Evolutionary conservation across 2,113 vertebrate genomes (phyloP).

Genomic region (Corythaixoides concolor): DNA sequence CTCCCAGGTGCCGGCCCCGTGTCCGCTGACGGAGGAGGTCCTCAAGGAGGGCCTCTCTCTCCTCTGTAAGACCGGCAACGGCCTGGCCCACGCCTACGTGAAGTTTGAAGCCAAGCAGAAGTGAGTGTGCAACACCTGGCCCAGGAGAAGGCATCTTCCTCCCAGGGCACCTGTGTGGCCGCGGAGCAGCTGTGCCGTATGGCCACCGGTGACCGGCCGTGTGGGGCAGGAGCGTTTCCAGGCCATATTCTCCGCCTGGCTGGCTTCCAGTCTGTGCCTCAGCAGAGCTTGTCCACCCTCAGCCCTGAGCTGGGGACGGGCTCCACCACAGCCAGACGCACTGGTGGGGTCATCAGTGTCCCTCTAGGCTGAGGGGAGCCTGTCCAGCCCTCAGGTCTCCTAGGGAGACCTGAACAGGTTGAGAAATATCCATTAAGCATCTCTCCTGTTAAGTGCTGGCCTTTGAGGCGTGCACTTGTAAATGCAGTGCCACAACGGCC

Average conservation of each 20-base stretch:
- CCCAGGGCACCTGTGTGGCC: accelerated
- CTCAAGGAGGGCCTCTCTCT: conserved; percentile 83
- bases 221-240: accelerated
- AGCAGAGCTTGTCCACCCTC: not conserved
- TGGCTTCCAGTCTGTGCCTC: not conserved
- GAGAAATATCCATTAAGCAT: not conserved
- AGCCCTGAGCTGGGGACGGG: not conserved
- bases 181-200: accelerated
- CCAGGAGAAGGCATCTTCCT: not conserved
- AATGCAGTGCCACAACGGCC: not conserved
- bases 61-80: conserved; percentile 82
- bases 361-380: not conserved
- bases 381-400: accelerated
- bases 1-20: conserved; percentile 38
- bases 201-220: accelerated
- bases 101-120: conserved; percentile 82
- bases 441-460: not conserved
- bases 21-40: conserved; percentile 75
- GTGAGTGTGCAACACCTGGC: conserved; percentile 67
- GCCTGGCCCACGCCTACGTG: conserved; percentile 86
- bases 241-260: accelerated
- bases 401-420: not conserved
- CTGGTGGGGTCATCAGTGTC: not conserved
- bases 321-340: accelerated
- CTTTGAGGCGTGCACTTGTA: not conserved